Percentiles rank a stretch among this genome's conserved stretches.
These are phyloP conservation scores for Kryptolebias marmoratus DNA, from an alignment of 2,113 vertebrate genomes.

Conservation along the genomic window DNA sequence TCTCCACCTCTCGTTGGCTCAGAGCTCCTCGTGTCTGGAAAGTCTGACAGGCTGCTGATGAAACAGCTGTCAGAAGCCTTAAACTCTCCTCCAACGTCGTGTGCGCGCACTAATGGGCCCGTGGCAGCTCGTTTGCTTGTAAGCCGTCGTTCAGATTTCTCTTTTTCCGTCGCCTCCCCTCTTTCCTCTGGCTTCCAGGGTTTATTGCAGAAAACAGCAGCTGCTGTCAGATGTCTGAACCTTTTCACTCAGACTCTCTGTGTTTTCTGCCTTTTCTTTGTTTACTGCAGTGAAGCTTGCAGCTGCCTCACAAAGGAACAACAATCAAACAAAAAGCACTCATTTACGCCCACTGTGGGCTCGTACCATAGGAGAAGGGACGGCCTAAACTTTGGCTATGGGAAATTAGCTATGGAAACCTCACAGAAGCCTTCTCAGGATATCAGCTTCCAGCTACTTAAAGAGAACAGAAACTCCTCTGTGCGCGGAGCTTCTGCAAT, in stretches of 20 bases:
- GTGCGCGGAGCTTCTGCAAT: background rate
- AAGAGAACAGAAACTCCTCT: constrained; percentile 1
- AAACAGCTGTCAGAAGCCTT: constrained; percentile 26
- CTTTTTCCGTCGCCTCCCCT: constrained; percentile 10
- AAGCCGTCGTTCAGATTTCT: constrained; percentile 26
- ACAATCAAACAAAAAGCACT: constrained; percentile 29
- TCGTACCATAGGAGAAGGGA: constrained; percentile 51
- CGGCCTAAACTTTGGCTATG: constrained; percentile 13
- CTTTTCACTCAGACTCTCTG: constrained; percentile 57
- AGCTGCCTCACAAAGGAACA: constrained; percentile 62
- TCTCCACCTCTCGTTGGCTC: constrained; percentile 24
- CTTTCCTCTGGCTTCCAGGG: constrained; percentile 1
- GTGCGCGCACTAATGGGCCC: background rate
- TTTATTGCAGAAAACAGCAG: constrained; percentile 42
- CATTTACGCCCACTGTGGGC: constrained; percentile 40
- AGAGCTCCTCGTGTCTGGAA: constrained; percentile 36
- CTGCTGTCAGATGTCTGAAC: constrained; percentile 45
- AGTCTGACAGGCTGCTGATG: constrained; percentile 42
- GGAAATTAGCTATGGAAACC: constrained; percentile 11
- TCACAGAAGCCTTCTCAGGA: background rate
- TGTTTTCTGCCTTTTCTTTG: constrained; percentile 43
- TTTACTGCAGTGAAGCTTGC: constrained; percentile 56
- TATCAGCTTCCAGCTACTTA: background rate
- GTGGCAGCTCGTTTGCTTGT: constrained; percentile 19
- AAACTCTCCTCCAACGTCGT: background rate